Base-by-base conservation (phyloP, 1,140 invertebrate species). In the Calliopsis andreniformis region DNA sequence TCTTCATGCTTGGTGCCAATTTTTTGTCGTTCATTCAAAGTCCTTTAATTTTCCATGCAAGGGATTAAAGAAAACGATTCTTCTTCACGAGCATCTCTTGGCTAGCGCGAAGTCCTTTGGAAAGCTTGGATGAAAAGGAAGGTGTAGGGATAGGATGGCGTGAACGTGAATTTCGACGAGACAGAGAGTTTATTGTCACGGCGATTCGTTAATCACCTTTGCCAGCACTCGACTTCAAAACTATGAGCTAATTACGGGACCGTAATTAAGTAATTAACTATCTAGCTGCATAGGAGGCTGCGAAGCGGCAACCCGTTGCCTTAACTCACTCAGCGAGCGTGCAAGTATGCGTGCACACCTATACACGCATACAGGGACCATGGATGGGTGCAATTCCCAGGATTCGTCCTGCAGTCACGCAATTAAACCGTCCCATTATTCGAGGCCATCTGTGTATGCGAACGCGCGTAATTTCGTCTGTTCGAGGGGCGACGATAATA, bases 241-340 rank as follows among this genome's bases (percentile, higher is more conserved):
- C 80, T 69, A 68, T 81, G 80, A 84, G 80, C 86, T 88, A 88
- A 89, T 89, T 89, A 89, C 81, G 61, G 64, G 68, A 72, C 81
- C 72, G 87, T 89, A 89, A 89, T 89, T 89, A 88, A 88, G 87
- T 88, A 87, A 89, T 89, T 89, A 88, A 87, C 87, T 83, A 84
- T 87, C 85, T 76, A 82, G 58, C 4, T 39, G 35, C 75, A 66
- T 68, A 67, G 72, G 30, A 83, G 79, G 71, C 51, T 66, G 76
- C 66, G 56, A 76, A 77, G 63, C 83, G 56, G 23, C 62, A 39
- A 39, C 47, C 28, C 25, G 49, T 25, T 80, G 25, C 73, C 78
- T 73, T 84, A 80, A 76, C 76, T 85, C 76, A 49, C 43, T 59
- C 66, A 20, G 10, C 63, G 20, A 61, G 16, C 49, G 42, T 55